A percentile compares a stretch with the other conserved stretches of the same genome.
These are phyloP conservation scores for Drosophila buzzatii DNA, from an alignment of 2,888 invertebrate genomes.

Conservation along the genomic window DNA sequence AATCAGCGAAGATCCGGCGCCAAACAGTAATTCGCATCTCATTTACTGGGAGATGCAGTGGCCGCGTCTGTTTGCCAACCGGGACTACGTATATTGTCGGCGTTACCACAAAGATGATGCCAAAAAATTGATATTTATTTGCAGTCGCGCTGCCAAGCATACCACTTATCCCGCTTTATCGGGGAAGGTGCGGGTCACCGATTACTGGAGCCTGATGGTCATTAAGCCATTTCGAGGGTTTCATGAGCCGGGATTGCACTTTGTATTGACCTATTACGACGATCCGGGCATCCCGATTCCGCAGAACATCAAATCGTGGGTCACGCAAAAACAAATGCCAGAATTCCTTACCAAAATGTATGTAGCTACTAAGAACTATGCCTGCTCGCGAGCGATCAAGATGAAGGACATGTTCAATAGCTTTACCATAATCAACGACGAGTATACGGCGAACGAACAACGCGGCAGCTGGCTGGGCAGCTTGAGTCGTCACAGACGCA, in stretches of 20 bases:
- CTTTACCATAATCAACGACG: slow-evolving; percentile 66
- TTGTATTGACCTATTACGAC: slow-evolving; percentile 94
- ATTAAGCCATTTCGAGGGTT: slow-evolving; percentile 88
- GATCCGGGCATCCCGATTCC: slow-evolving; percentile 93
- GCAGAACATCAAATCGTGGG: slow-evolving; percentile 90
- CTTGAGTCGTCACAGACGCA: slow-evolving; percentile 44
- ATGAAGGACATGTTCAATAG: slow-evolving; percentile 83
- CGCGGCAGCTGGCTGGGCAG: slow-evolving; percentile 76
- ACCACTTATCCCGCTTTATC: slow-evolving; percentile 89
- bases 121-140: slow-evolving; percentile 87
- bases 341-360: slow-evolving; percentile 90
- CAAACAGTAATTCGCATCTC: slow-evolving; percentile 88
- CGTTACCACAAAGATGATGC: slow-evolving; percentile 88
- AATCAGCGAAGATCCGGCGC: slow-evolving; percentile 88
- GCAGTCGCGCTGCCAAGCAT: slow-evolving; percentile 90
- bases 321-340: slow-evolving; percentile 90
- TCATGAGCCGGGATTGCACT: slow-evolving; percentile 86
- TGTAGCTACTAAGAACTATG: slow-evolving; percentile 89
- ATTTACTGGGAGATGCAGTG: slow-evolving; percentile 96
- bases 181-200: slow-evolving; percentile 90
- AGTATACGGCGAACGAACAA: slow-evolving; percentile 79
- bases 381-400: slow-evolving; percentile 78
- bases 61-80: slow-evolving; percentile 93
- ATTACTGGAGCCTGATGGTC: slow-evolving; percentile 95
- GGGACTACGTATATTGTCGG: slow-evolving; percentile 94